phyloP scores from a whole-genome alignment of 2,113 vertebrate genomes.

The Erinaceus europaeus region DNA sequence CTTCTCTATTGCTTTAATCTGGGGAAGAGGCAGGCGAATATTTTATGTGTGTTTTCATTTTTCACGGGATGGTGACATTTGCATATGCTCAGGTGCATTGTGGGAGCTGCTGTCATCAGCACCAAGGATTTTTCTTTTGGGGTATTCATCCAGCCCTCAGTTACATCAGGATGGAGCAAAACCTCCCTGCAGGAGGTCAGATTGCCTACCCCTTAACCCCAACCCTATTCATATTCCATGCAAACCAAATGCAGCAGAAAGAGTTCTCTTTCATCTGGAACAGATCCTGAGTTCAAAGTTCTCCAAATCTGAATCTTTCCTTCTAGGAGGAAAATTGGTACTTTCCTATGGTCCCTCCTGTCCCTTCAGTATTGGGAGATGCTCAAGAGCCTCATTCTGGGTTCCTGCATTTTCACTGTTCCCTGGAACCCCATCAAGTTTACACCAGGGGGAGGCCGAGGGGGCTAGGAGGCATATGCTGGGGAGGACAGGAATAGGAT shows the following conservation, averaged over 20 bases:
- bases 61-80: neutral
- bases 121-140: neutral
- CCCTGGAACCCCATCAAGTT: neutral
- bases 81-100: neutral
- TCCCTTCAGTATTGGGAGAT: neutral
- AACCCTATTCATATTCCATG: neutral
- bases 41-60: neutral
- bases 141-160: neutral
- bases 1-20: neutral
- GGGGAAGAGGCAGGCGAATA: neutral
- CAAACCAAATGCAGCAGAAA: neutral
- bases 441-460: neutral
- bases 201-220: neutral
- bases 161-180: neutral
- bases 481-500: neutral
- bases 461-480: neutral
- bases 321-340: neutral
- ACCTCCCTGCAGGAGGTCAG: neutral
- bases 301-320: neutral
- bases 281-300: neutral
- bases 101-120: neutral
- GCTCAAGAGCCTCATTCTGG: neutral
- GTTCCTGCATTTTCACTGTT: neutral
- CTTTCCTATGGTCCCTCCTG: neutral
- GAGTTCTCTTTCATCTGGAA: neutral